Percentiles rank a stretch among this genome's conserved stretches.
These are phyloP conservation scores for Sylvicola cinctus DNA, from an alignment of 2,888 invertebrate species.

Conservation along the genomic window DNA sequence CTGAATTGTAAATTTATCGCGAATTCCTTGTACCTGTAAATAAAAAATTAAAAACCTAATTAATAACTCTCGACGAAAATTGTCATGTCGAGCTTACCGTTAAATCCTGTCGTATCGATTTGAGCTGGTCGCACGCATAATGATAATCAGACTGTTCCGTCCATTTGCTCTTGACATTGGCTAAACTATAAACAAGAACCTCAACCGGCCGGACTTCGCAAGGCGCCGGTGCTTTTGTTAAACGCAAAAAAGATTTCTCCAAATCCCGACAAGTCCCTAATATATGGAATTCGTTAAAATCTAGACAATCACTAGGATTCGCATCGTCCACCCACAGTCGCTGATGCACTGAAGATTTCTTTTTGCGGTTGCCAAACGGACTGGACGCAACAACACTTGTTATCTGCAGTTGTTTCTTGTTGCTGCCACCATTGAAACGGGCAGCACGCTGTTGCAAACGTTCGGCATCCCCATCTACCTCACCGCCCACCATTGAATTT, in stretches of 20 bases:
- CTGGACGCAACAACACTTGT: conserved; percentile 10
- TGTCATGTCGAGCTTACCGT: conserved; percentile 43
- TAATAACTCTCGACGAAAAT: conserved; percentile 1
- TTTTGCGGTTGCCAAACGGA: conserved; percentile 7
- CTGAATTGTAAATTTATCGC: conserved; percentile 86
- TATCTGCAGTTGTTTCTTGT: conserved; percentile 14
- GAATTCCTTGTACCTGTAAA: conserved; percentile 77
- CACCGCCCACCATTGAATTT: conserved; percentile 39
- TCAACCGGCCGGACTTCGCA: conserved; percentile 78
- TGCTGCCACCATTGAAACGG: conserved; percentile 63
- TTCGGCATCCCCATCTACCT: conserved; percentile 53
- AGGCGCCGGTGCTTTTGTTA: conserved; percentile 89
- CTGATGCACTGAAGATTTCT: conserved; percentile 12
- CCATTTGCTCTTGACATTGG: conserved; percentile 84
- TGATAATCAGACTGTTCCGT: conserved; percentile 77
- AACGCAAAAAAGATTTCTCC: conserved; percentile 88
- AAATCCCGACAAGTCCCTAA: conserved; percentile 86
- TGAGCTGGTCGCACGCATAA: conserved; percentile 95
- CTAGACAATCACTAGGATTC: conserved; percentile 49
- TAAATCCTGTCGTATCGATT: conserved; percentile 95
- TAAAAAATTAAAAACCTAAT: conserved; percentile 4
- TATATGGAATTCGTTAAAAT: conserved; percentile 72
- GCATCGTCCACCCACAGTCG: conserved; percentile 31
- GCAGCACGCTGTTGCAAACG: conserved; percentile 76
- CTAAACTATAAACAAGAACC: conserved; percentile 65